Base-by-base conservation (phyloP, 2,888 invertebrate species). In the Zele albiditarsus region DNA sequence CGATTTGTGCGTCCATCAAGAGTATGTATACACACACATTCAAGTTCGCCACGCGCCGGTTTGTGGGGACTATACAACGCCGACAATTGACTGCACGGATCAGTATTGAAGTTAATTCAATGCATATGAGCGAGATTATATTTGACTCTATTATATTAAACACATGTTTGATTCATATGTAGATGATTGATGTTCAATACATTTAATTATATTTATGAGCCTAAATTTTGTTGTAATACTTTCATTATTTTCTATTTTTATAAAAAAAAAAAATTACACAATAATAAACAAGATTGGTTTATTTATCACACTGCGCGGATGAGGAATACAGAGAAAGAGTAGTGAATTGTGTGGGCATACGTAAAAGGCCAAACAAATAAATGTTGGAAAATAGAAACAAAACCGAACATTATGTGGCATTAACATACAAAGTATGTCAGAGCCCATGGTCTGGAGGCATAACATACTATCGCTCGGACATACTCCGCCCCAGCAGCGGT, bases 401-500 rank as follows among this genome's bases (percentile, higher is more conserved):
- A 87, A 88, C 85, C 87, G 86, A 53, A 88, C 87, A 89, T 89
- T 89, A 89, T 88, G 87, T 87, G 87, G 88, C 88, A 89, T 89
- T 89, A 88, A 88, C 89, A 89, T 88, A 89, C 89, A 89, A 89
- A 89, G 88, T 89, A 89, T 89, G 87, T 89, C 89, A 89, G 88
- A 86, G 84, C 83, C 83, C 71, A 67, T 75, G 84, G 84, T 84
- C 84, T 82, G 80, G 77, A 82, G 85, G 87, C 86, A 86, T 88
- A 88, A 87, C 88, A 85, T 88, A 88, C 86, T 87, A 87, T 87
- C 86, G 86, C 82, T 82, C 74, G 74, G 74, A 75, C 72, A 79
- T 86, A 84, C 85, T 80, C 85, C 83, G 81, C 81, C 82, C 83
- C 80, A 65, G 38, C 53, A 53, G 53, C 53, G 53, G 53, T 53